Percentiles rank a stretch among this genome's conserved stretches.
phyloP scores from a whole-genome alignment of 2,888 invertebrate species.

The Petrolisthes manimaculis region DNA sequence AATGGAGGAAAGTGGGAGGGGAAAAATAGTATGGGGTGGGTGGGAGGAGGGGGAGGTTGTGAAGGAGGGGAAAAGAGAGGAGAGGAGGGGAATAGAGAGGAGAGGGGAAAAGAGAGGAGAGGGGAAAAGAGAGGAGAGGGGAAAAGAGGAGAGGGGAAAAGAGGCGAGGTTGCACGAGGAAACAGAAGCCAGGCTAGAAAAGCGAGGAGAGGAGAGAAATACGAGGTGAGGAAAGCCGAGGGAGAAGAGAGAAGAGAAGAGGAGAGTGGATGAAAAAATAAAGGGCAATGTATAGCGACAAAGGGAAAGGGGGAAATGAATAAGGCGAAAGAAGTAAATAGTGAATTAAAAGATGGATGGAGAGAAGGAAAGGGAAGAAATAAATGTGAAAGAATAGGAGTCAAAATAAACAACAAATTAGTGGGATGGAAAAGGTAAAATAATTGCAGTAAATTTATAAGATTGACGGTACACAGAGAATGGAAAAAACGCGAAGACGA shows the following conservation, averaged over 20 bases:
- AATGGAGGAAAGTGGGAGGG: no score
- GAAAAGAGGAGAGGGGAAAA: background rate
- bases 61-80: background rate
- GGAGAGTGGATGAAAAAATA: background rate
- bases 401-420: background rate
- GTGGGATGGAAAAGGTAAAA: background rate
- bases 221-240: background rate
- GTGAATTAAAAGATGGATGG: background rate
- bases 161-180: background rate
- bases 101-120: background rate
- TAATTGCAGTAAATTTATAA: no score
- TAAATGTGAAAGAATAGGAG: background rate
- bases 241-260: background rate
- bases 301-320: background rate
- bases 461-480: background rate
- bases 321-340: background rate
- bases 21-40: no score
- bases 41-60: no score
- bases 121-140: background rate
- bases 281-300: background rate
- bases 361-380: background rate
- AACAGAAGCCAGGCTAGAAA: no score
- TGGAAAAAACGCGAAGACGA: background rate
- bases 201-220: background rate
- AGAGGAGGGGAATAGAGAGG: background rate